phyloP scores from a whole-genome alignment of 1,140 invertebrate genomes.

The Listronotus bonariensis region DNA sequence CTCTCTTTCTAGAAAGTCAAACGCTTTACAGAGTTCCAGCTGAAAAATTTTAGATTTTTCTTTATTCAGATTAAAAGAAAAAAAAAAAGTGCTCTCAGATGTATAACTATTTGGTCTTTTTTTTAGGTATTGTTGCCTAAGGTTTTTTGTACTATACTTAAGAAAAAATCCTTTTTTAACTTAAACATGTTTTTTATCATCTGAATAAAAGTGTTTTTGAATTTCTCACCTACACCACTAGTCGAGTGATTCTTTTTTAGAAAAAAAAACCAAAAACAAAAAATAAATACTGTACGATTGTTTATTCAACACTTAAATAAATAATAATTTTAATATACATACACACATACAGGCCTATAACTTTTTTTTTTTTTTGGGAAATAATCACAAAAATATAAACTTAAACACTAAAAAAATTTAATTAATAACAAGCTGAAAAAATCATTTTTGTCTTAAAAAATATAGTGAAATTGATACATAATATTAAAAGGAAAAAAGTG shows the following conservation, averaged over 20 bases:
- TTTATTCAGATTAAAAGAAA: constrained; percentile 19
- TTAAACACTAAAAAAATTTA: constrained; percentile 20
- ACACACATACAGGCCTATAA: constrained; percentile 35
- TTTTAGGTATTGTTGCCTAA: constrained; percentile 10
- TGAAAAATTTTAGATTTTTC: not conserved
- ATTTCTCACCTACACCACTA: constrained; percentile 32
- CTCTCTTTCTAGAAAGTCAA: not conserved
- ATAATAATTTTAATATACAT: constrained; percentile 35
- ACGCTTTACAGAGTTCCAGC: constrained; percentile 5
- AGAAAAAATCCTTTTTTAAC: constrained; percentile 6
- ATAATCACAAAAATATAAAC: constrained; percentile 31
- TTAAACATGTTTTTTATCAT: constrained; percentile 9
- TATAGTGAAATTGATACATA: constrained; percentile 6
- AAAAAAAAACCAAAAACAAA: constrained; percentile 29
- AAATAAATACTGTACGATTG: constrained; percentile 19
- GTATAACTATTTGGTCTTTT: constrained; percentile 29
- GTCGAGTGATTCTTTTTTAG: constrained; percentile 12
- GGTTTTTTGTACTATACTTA: constrained; percentile 27
- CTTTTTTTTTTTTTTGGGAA: constrained; percentile 21
- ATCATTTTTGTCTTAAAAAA: constrained; percentile 4
- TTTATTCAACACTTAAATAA: constrained; percentile 34
- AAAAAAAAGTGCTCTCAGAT: constrained; percentile 10
- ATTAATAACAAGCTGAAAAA: constrained; percentile 18
- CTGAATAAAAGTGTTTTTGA: constrained; percentile 21
- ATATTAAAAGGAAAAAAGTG: constrained; percentile 12